Evolutionary conservation across 2,797 vertebrate genomes (phyloP).

Genomic region (Molossus molossus): DNA sequence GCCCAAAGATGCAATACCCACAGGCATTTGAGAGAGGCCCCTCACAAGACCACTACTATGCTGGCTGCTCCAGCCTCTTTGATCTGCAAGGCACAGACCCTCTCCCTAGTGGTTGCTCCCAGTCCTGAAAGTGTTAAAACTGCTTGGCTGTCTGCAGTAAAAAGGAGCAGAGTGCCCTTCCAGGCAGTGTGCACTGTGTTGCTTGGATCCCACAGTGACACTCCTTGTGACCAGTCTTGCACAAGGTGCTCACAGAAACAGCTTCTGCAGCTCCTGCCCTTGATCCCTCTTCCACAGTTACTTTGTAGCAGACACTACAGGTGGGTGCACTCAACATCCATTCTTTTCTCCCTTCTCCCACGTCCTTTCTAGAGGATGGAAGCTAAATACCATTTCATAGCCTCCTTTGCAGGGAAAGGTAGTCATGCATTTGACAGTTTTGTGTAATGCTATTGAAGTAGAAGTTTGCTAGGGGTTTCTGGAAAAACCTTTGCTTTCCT

Average conservation of each 20-base stretch:
- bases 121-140: neutral
- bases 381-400: neutral
- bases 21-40: neutral
- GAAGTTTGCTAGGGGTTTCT: constrained; percentile 40
- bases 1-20: neutral
- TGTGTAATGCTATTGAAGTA: neutral
- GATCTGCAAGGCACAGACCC: neutral
- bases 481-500: constrained; percentile 11
- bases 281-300: neutral
- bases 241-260: neutral
- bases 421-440: neutral
- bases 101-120: neutral
- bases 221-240: neutral
- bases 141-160: neutral
- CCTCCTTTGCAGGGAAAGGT: neutral
- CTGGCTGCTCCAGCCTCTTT: neutral
- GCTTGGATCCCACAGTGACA: neutral
- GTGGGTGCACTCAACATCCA: neutral
- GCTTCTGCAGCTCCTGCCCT: neutral
- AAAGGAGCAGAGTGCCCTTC: neutral
- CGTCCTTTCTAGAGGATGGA: constrained; percentile 25
- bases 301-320: neutral
- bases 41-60: neutral
- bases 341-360: neutral
- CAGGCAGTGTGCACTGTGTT: neutral